A percentile compares a stretch with the other conserved stretches of the same genome.
Evolutionary conservation across 2,797 vertebrate genomes (phyloP).

Genomic region (Mastacembelus armatus): DNA sequence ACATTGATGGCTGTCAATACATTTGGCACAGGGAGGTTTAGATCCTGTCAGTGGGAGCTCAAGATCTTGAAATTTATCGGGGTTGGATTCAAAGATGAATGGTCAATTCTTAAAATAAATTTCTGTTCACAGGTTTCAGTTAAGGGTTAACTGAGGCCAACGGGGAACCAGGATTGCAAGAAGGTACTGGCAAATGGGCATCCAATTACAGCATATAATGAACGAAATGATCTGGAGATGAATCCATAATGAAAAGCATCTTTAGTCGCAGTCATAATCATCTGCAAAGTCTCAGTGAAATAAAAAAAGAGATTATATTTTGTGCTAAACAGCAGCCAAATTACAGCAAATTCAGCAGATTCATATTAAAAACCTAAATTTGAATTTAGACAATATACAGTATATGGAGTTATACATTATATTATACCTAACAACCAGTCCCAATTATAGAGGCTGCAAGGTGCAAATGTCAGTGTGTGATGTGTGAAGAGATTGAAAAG

Average conservation of each 20-base stretch:
- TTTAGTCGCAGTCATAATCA: too few species aligned
- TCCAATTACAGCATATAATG: constrained; percentile 6
- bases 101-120: constrained; percentile 27
- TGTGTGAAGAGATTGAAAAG: too few species aligned
- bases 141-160: constrained; percentile 16
- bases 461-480: neutral
- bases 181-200: constrained; percentile 35
- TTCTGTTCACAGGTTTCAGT: constrained; percentile 4
- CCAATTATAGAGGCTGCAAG: neutral
- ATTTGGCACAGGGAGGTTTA: constrained; percentile 34
- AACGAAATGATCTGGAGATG: too few species aligned
- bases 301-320: too few species aligned
- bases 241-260: too few species aligned
- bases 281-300: too few species aligned
- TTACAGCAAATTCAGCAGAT: neutral
- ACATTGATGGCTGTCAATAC: constrained; percentile 60
- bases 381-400: neutral
- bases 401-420: neutral
- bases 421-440: neutral
- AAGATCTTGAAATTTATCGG: constrained; percentile 13
- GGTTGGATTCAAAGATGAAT: constrained; percentile 20
- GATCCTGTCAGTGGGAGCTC: constrained; percentile 36
- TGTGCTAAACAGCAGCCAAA: neutral
- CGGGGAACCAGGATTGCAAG: constrained; percentile 28
- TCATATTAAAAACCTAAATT: neutral